Percentiles rank a stretch among this genome's conserved stretches.
Evolutionary conservation across 2,797 vertebrate species (phyloP).

Genomic region (Poecilia gillii): DNA sequence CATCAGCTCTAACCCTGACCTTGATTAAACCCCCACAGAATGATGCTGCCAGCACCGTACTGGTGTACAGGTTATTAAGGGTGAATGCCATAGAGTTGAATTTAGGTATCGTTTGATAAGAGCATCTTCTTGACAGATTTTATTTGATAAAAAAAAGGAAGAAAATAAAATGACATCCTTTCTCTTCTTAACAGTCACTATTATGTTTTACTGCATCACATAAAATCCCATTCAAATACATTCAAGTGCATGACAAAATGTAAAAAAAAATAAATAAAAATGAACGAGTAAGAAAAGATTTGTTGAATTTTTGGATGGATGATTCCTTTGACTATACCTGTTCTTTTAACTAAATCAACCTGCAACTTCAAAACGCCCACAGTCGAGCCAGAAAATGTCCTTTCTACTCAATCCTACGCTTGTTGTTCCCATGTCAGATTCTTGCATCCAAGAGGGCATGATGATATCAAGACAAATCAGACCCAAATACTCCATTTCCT

Average conservation of each 20-base stretch:
- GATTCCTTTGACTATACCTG: background rate
- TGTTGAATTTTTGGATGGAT: background rate
- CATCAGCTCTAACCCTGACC: background rate
- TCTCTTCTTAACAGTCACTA: background rate
- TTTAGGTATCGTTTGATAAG: background rate
- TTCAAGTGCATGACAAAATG: background rate
- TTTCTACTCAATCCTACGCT: conserved; percentile 26
- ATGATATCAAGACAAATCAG: conserved; percentile 48
- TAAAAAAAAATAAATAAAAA: background rate
- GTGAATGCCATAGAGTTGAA: background rate
- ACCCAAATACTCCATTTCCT: conserved; percentile 22
- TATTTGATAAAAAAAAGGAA: background rate
- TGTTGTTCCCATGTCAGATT: conserved; percentile 41
- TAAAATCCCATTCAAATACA: background rate
- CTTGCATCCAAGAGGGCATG: conserved; percentile 11
- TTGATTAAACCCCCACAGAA: background rate
- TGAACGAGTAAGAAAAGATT: background rate
- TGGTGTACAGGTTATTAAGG: background rate
- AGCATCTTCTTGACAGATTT: background rate
- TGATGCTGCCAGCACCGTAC: background rate
- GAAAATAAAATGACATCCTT: background rate
- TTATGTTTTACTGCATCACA: background rate
- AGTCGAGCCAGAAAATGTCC: conserved; percentile 5
- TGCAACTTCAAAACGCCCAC: background rate
- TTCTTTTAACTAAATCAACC: background rate